Evolutionary conservation across 2,888 invertebrate species (phyloP).

Genomic region (Lycaena phlaeas): DNA sequence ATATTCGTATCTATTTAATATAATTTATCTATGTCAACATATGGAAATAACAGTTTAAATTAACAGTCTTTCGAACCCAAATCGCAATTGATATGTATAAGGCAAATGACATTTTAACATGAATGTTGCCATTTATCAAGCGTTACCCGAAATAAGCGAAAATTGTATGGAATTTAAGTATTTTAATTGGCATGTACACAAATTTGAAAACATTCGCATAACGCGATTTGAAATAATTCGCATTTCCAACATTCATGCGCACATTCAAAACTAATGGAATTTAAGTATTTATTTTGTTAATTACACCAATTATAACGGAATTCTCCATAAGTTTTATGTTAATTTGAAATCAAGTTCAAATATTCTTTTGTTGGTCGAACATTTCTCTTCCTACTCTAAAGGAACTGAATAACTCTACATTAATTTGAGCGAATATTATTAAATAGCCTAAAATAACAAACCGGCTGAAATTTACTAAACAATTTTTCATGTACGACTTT

Average conservation of each 20-base stretch:
- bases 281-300: too few species aligned
- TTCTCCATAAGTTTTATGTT: too few species aligned
- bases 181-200: too few species aligned
- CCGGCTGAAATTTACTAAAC: neutral
- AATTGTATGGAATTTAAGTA: neutral
- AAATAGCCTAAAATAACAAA: slow-evolving; percentile 1
- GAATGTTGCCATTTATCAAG: too few species aligned
- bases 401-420: slow-evolving; percentile 58
- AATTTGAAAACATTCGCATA: too few species aligned
- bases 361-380: too few species aligned
- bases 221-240: neutral
- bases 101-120: neutral
- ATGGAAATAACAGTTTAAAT: neutral
- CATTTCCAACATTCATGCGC: too few species aligned
- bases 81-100: slow-evolving; percentile 6
- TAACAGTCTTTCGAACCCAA: slow-evolving; percentile 3
- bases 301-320: too few species aligned
- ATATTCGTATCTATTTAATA: neutral
- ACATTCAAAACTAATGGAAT: too few species aligned
- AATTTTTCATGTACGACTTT: neutral
- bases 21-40: neutral
- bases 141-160: neutral
- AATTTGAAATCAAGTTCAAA: neutral
- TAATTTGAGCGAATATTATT: slow-evolving; percentile 40
- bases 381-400: slow-evolving; percentile 41